A percentile compares a stretch with the other conserved stretches of the same genome.
These are phyloP conservation scores for Lepisosteus osseus DNA, from an alignment of 2,113 vertebrate species.

Conservation along the genomic window DNA sequence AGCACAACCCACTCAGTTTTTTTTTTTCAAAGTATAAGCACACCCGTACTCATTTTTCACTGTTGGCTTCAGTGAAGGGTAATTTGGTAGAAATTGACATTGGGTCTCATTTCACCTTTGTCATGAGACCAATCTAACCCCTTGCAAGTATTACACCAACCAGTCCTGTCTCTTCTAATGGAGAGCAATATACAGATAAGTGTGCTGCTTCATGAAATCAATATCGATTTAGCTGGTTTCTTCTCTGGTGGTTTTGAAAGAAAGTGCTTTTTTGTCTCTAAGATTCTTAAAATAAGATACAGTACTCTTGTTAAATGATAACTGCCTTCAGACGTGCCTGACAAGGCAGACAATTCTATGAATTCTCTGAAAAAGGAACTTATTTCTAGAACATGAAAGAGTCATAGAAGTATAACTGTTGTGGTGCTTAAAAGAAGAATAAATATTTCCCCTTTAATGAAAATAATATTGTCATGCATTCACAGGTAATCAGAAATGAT, in stretches of 20 bases:
- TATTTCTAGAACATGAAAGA: not conserved
- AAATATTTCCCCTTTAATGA: too few relatives aligned
- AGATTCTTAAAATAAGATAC: conserved; percentile 21
- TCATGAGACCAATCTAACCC: conserved; percentile 40
- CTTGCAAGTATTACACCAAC: conserved; percentile 41
- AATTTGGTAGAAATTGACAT: conserved; percentile 62
- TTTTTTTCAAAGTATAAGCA: conserved; percentile 17
- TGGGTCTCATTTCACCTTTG: conserved; percentile 55
- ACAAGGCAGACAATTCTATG: conserved; percentile 24
- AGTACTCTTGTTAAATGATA: conserved; percentile 36
- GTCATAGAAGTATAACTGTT: not conserved
- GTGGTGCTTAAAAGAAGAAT: conserved; percentile 11
- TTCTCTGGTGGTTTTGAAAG: conserved; percentile 53
- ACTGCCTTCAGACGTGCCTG: conserved; percentile 48
- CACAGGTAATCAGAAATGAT: too few relatives aligned
- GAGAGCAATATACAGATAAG: conserved; percentile 68
- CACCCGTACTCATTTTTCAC: conserved; percentile 46
- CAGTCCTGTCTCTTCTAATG: conserved; percentile 57
- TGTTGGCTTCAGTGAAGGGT: conserved; percentile 46
- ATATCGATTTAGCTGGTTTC: conserved; percentile 58
- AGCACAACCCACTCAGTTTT: too few relatives aligned
- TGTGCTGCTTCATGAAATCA: conserved; percentile 66
- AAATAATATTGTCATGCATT: too few relatives aligned
- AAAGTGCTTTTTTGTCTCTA: conserved; percentile 52
- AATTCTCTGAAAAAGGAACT: not conserved